Conservation (phyloP, 2,113 vertebrate species). For the Malurus melanocephalus region DNA sequence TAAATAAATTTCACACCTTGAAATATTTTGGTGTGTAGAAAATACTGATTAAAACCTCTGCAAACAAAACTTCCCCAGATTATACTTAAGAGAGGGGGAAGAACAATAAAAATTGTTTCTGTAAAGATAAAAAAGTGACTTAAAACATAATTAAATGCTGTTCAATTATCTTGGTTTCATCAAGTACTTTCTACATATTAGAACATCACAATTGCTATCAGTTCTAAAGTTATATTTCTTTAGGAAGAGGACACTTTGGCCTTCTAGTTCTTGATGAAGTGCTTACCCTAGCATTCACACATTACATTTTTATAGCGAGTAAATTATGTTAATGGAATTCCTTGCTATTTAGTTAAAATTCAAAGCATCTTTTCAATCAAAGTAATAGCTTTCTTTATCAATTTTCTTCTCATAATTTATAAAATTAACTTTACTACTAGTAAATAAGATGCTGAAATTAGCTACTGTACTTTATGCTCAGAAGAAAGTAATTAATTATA, state of each 20-base stretch:
- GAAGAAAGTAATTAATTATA: background rate
- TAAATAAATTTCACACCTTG: background rate
- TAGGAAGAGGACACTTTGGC: background rate
- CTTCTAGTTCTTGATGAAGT: background rate
- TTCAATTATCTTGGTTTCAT: background rate
- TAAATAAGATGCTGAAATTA: background rate
- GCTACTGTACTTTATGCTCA: background rate
- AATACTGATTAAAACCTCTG: background rate
- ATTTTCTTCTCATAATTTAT: background rate
- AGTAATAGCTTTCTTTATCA: background rate
- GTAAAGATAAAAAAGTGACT: fast-evolving
- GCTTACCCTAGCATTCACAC: background rate
- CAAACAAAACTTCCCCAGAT: background rate
- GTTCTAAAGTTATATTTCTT: background rate
- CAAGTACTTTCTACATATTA: background rate
- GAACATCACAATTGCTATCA: background rate
- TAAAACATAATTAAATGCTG: background rate
- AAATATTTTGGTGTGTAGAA: background rate
- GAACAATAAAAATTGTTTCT: background rate
- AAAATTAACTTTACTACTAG: background rate
- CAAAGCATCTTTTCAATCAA: background rate
- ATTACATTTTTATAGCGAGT: background rate
- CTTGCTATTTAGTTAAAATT: background rate
- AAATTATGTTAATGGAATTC: background rate
- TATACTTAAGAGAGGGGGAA: fast-evolving